These are phyloP conservation scores for Silurus lanzhouensis DNA, from an alignment of 2,797 vertebrate species.

Conservation along the genomic window DNA sequence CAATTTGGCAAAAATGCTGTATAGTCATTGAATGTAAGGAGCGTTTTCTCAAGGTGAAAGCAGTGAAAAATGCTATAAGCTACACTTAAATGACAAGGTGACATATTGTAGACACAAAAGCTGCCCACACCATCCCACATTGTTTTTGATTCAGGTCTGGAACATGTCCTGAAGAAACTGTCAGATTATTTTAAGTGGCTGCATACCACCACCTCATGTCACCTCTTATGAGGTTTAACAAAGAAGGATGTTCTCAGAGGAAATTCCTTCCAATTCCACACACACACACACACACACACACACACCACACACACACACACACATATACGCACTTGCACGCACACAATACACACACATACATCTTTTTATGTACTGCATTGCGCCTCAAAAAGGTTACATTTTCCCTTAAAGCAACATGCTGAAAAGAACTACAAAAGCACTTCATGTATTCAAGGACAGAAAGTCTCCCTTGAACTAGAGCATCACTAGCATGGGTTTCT, in stretches of 20 bases:
- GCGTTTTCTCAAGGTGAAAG: constrained; percentile 30
- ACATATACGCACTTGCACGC: not conserved
- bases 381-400: constrained; percentile 2
- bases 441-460: constrained; percentile 13
- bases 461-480: constrained; percentile 2
- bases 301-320: not conserved
- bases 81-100: constrained; percentile 55
- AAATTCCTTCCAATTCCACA: constrained; percentile 58
- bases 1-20: not conserved
- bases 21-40: not conserved
- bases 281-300: not conserved
- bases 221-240: constrained; percentile 42
- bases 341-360: not conserved
- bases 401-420: constrained; percentile 3
- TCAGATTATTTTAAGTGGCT: constrained; percentile 71
- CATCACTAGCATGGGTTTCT: constrained; percentile 10
- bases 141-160: constrained; percentile 65
- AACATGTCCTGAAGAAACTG: constrained; percentile 63
- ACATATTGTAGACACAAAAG: constrained; percentile 24
- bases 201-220: constrained; percentile 73
- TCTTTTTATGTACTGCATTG: not conserved
- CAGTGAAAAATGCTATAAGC: constrained; percentile 37
- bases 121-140: constrained; percentile 42
- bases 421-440: constrained; percentile 1
- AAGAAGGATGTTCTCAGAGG: constrained; percentile 40